Base-by-base conservation (phyloP, 2,888 invertebrate species). In the Leucania comma region DNA sequence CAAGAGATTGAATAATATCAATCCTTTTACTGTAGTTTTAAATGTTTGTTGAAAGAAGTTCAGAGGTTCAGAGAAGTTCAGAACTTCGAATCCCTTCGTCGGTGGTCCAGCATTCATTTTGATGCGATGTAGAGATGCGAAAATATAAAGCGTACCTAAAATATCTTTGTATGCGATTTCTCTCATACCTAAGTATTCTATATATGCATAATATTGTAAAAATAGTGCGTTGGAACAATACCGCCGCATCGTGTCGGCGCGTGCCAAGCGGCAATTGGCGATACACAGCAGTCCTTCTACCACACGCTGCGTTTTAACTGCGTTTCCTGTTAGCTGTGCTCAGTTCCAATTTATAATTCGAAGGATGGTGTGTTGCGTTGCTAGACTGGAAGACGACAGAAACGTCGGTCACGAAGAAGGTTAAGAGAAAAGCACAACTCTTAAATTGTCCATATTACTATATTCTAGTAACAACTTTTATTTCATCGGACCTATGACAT, bases 261-360 rank as follows among this genome's bases (percentile, higher is more conserved):
- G 62, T 77, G 80, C 80, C 80, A 80, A 80, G 70, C 26, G 69
- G 12, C 17, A 26, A n/a, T 29, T 50, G 70, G 77, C 70, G 77
- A 63, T 70, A 35, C 17, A 46, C 46, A n/a, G 8, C 24, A 24
- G 8, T 48, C n/a, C 35, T 42, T 9, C 50, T 48, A 54, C 58
- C 74, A 59, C 70, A 77, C 50, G 59, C 77, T 77, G 77, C 61
- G 62, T 63, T 76, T 53, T 58, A 59, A 69, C 70, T 54, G 70
- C 35, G 59, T 26, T 58, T 75, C 58, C 67, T 66, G 67, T 53
- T 42, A 2, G n/a, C 57, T 58, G 22, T 48, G 35, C 35, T 24
- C 46, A n/a, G 22, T 24, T 53, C 32, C 32, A 26, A 54, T 42
- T 26, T 61, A 35, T 26, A 26, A 35, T 6, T 42, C 17, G 3